Conservation (phyloP, 37 sponge, comb jelly and placozoan species). For the Chondrosia reniformis region DNA sequence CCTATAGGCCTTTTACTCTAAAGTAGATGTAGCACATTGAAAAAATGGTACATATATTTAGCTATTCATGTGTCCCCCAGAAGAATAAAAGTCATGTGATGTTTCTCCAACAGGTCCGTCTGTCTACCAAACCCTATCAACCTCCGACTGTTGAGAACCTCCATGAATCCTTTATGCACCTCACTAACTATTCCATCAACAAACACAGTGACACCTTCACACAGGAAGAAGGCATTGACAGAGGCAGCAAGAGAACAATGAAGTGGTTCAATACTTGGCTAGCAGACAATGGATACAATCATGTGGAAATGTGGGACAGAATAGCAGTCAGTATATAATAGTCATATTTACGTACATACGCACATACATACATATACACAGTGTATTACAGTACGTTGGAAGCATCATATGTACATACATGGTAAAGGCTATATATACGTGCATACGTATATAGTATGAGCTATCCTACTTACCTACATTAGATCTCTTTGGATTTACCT, state of each 20-base stretch:
- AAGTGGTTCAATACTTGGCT: slow-evolving; percentile 78
- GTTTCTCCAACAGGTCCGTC: background rate
- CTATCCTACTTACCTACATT: too few relatives aligned
- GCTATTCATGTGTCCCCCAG: background rate
- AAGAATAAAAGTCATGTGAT: background rate
- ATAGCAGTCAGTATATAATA: slow-evolving; percentile 47
- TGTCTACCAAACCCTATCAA: slow-evolving; percentile 28
- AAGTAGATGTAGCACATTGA: too few relatives aligned
- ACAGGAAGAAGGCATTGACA: slow-evolving; percentile 47
- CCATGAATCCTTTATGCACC: slow-evolving; percentile 75
- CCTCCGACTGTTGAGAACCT: slow-evolving; percentile 65
- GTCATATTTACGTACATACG: background rate
- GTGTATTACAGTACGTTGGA: background rate
- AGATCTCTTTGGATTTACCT: too few relatives aligned
- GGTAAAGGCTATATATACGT: background rate
- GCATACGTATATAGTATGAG: background rate
- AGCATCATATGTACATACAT: background rate
- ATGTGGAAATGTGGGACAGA: slow-evolving; percentile 72
- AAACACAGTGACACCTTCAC: slow-evolving; percentile 74
- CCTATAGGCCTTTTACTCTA: too few relatives aligned
- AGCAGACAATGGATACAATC: slow-evolving; percentile 58
- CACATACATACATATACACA: slow-evolving; percentile 10
- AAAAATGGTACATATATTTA: background rate
- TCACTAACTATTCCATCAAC: slow-evolving; percentile 96
- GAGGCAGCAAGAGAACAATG: slow-evolving; percentile 82